Conservation (phyloP, 2,113 vertebrate species). For the Phoxinus phoxinus region DNA sequence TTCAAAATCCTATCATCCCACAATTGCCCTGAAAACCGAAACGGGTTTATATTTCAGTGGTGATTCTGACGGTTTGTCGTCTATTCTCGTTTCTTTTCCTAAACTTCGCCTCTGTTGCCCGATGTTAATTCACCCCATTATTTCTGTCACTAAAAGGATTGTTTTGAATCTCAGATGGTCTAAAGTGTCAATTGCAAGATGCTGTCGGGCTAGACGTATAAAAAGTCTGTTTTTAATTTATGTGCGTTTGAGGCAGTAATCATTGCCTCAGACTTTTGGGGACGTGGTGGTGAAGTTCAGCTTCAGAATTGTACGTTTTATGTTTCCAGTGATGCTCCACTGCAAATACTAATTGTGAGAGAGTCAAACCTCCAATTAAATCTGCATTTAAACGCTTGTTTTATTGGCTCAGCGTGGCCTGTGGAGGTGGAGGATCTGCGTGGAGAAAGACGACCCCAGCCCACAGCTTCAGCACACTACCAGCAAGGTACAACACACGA, state of each 20-base stretch:
- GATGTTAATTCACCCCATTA: constrained; percentile 28
- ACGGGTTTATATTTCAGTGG: not conserved
- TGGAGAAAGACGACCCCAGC: constrained; percentile 49
- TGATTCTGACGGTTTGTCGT: not conserved
- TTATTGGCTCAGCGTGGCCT: constrained; percentile 54
- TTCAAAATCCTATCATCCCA: not conserved
- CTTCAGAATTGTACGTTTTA: constrained; percentile 62
- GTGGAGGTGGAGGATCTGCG: constrained; percentile 27
- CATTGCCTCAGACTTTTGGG: constrained; percentile 75
- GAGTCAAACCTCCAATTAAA: constrained; percentile 59
- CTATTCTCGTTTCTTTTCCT: constrained; percentile 18
- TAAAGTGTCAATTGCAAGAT: constrained; percentile 45
- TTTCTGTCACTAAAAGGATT: constrained; percentile 36
- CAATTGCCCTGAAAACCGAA: not conserved
- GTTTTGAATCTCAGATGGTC: constrained; percentile 42
- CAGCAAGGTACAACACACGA: constrained; percentile 43
- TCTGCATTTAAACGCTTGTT: constrained; percentile 55
- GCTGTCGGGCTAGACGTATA: constrained; percentile 50
- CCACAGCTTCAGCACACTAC: constrained; percentile 33
- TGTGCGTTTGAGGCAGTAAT: constrained; percentile 75
- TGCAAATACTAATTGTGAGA: constrained; percentile 59
- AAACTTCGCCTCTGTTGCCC: constrained; percentile 8
- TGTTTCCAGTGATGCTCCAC: constrained; percentile 61
- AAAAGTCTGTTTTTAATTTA: constrained; percentile 71
- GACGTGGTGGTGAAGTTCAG: constrained; percentile 61